Evolutionary conservation across 2,113 vertebrate species (phyloP), one percentile per base, ranked within the genome.

Genomic region (Epinephelus lanceolatus): DNA sequence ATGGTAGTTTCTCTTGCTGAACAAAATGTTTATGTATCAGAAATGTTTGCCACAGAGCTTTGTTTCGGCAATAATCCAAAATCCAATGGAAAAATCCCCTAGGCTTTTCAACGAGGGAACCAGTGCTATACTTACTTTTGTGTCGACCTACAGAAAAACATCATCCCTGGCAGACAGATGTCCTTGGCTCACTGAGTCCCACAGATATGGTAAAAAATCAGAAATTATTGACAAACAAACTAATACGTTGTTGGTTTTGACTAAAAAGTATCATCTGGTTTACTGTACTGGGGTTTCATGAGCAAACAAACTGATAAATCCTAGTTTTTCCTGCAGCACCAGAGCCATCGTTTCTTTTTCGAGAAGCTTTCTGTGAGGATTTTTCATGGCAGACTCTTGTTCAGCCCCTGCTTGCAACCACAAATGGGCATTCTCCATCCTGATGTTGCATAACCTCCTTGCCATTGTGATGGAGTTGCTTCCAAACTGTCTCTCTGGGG

Each of bases 391-490:
- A 78, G 45, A 74, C 69, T 90, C 86, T 87, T 83, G 76, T 89
- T 83, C 71, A 55, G 52, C 85, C 85, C 78, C 81, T 77, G 19
- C 87, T 90, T 84, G 63, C 70, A 72, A 84, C 81, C 80, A 82
- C 84, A 80, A 80, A 84, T 81, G 85, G 84, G 82, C 85, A 78
- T 92, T 87, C 83, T 90, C 65, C 76, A 70, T 80, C 70, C 86
- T 59, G 80, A 51, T 78, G 88, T 94, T 93, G 91, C 93, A 59
- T 89, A 95, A 94, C 91, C 86, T 91, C 82, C 56, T 86, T 71
- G 63, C 80, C 83, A 81, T 91, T 94, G 91, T 94, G 89, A 83
- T 61, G 76, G 79, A 87, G 84, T 68, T 72, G 81, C 84, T 84
- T 93, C 81, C 91, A 89, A 88, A 79, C 86, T 47, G 61, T 56